These are phyloP conservation scores for Dallia pectoralis DNA, from an alignment of 2,797 vertebrate species.

Conservation along the genomic window DNA sequence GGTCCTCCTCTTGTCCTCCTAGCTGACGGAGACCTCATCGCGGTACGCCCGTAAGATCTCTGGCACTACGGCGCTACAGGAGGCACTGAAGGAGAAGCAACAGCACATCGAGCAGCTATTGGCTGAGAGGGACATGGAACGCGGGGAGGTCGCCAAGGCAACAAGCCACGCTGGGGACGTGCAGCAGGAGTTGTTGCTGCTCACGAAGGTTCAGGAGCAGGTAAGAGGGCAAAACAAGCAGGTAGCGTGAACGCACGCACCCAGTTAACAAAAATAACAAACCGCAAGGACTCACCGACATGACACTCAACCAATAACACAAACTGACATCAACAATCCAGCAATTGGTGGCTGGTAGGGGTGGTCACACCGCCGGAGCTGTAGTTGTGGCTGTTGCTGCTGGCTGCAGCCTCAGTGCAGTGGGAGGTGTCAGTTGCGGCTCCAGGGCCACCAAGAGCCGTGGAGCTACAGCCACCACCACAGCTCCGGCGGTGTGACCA, in stretches of 20 bases:
- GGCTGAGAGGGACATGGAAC: conserved; percentile 93
- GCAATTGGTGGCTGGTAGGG: too few relatives aligned
- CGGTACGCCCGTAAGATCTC: conserved; percentile 96
- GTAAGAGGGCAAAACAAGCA: conserved; percentile 65
- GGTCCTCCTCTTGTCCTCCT: background rate
- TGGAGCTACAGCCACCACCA: too few relatives aligned
- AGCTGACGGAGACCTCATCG: conserved; percentile 98
- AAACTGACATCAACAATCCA: too few relatives aligned
- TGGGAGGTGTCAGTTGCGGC: too few relatives aligned
- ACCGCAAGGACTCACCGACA: too few relatives aligned
- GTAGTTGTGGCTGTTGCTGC: too few relatives aligned
- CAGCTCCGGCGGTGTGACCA: too few relatives aligned
- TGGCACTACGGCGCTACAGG: conserved; percentile 95
- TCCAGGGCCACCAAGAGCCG: too few relatives aligned
- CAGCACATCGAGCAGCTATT: conserved; percentile 98
- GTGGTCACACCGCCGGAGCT: too few relatives aligned
- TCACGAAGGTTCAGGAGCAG: conserved; percentile 92
- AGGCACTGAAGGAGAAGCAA: conserved; percentile 98
- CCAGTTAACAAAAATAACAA: too few relatives aligned
- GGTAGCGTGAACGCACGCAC: too few relatives aligned
- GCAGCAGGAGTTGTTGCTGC: conserved; percentile 86
- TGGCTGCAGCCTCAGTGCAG: too few relatives aligned
- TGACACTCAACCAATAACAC: background rate
- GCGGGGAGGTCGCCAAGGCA: conserved; percentile 95
- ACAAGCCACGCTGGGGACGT: conserved; percentile 94